Percentiles rank a stretch among this genome's conserved stretches.
Evolutionary conservation across 2,888 invertebrate species (phyloP).

Genomic region (Omphaloscelis lunosa): DNA sequence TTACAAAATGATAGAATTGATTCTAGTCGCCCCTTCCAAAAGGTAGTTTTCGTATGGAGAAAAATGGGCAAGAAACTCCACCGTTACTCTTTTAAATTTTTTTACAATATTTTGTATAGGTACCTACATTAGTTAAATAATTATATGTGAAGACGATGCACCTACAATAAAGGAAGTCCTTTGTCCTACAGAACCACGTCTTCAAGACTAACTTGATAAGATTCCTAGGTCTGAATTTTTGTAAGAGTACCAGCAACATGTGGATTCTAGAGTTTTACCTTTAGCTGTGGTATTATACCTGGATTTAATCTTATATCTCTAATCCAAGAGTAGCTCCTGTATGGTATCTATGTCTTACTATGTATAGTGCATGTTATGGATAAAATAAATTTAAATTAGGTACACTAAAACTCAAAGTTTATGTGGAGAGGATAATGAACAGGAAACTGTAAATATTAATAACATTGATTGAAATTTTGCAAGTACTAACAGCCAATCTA

Average conservation of each 20-base stretch:
- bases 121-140: too few species aligned
- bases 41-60: too few species aligned
- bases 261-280: neutral
- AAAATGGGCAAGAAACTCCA: too few species aligned
- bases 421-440: constrained; percentile 5
- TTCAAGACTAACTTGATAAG: neutral
- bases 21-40: too few species aligned
- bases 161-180: too few species aligned
- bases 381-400: neutral
- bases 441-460: constrained; percentile 24
- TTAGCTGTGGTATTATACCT: neutral
- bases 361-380: neutral
- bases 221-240: neutral
- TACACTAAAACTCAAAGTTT: neutral
- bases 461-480: constrained; percentile 48
- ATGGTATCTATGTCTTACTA: neutral
- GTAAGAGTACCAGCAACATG: neutral
- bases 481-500: constrained; percentile 17
- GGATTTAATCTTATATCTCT: neutral
- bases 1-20: too few species aligned
- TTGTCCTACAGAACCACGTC: neutral
- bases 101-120: too few species aligned
- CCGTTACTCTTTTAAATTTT: too few species aligned
- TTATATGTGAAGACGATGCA: too few species aligned
- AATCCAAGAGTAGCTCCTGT: neutral